These are phyloP conservation scores for Bufo bufo DNA, from an alignment of 2,113 vertebrate species.

Conservation along the genomic window DNA sequence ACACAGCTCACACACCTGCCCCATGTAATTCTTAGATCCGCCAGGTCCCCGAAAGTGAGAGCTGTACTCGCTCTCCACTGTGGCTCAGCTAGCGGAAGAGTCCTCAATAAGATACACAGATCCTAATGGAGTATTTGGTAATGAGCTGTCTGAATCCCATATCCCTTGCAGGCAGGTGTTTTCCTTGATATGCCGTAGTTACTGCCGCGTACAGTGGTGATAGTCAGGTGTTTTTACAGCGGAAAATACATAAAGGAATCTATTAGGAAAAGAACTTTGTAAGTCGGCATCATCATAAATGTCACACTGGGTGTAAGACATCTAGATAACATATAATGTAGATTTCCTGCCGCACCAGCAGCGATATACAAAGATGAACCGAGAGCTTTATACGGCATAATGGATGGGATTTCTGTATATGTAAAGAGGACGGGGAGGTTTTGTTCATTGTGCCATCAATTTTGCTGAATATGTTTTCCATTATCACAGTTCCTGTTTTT, in stretches of 20 bases:
- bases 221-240: slow-evolving; percentile 21
- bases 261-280: slow-evolving; percentile 29
- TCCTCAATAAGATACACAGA: too few relatives aligned
- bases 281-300: slow-evolving; percentile 37
- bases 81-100: too few relatives aligned
- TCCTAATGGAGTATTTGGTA: too few relatives aligned
- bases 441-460: slow-evolving; percentile 48
- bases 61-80: too few relatives aligned
- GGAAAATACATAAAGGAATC: slow-evolving; percentile 16
- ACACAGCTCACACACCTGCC: too few relatives aligned
- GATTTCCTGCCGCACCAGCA: not conserved
- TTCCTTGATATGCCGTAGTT: not conserved
- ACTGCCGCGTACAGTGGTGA: not conserved
- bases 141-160: too few relatives aligned
- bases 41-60: too few relatives aligned
- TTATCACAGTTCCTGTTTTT: slow-evolving; percentile 25
- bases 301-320: slow-evolving; percentile 10
- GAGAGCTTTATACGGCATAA: slow-evolving; percentile 28
- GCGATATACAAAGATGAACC: slow-evolving; percentile 33
- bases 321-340: slow-evolving; percentile 36
- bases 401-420: slow-evolving; percentile 32
- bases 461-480: slow-evolving; percentile 40
- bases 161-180: not conserved
- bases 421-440: slow-evolving; percentile 29
- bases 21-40: too few relatives aligned